Base-by-base conservation (phyloP, 2,113 vertebrate species). In the Mungos mungo region DNA sequence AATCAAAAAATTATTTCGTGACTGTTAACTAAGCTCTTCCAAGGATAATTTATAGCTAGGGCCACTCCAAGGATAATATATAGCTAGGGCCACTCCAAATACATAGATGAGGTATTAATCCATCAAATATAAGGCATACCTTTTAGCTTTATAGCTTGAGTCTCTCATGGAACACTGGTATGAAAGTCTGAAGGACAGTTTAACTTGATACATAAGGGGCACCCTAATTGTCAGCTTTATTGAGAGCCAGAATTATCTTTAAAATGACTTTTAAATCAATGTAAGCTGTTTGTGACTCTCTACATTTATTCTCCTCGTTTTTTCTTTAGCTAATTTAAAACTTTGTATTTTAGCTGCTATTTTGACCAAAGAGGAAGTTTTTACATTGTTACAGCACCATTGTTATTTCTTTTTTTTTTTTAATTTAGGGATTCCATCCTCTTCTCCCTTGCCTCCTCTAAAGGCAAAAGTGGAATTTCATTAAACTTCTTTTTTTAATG, bases 311-410 rank as follows among this genome's bases (percentile, higher is more conserved):
- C 29, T 35, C 23, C 21, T 86, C 13, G 29, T 74, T 91, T 94
- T 83, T 68, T 96, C 45, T 66, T 63, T 68, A 94, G 21, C 31
- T 92, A 74, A 92, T 72, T 72, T 79, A 80, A 96, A 94, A 85
- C 19, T 65, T 63, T 90, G 3, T 88, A 9, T 80, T 80, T 80
- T 88, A 79, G 41, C 33, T 81, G 33, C 76, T 90, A 68, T 35
- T 69, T 29, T 86, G 25, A 47, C 82, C 16, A 68, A 88, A 81
- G 84, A 95, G 65, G 74, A 80, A 86, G 25, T 14, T 92, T 74
- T 84, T 85, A 69, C 7, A 25, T 79, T 96, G 33, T 79, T 47
- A 35, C 2, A n/a, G 60, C 15, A 38, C 10, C 16, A n/a, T 79
- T 52, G 21, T 35, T 66, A 47, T 79, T 54, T 81, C 38, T 81